phyloP scores from a whole-genome alignment of 1,140 invertebrate genomes.

The Babylonia areolata region DNA sequence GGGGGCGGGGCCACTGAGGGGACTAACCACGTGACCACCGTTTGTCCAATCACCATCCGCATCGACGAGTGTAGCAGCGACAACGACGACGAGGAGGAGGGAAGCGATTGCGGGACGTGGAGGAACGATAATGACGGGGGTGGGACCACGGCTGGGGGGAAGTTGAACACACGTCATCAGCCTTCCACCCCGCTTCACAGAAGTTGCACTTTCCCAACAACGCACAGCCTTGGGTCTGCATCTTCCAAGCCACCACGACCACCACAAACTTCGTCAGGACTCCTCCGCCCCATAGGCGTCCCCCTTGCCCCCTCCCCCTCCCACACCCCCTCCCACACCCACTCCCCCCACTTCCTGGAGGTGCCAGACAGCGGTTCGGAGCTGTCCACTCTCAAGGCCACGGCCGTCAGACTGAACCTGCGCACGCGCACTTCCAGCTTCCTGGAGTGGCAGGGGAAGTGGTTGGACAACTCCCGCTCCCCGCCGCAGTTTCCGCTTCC shows the following conservation, averaged over 20 bases:
- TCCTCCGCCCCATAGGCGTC: background rate
- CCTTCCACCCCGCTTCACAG: no score
- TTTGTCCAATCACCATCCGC: conserved; percentile 24
- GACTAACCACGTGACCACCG: background rate
- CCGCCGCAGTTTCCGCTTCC: conserved; percentile 8
- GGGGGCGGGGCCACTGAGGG: no score
- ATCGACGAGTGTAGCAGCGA: conserved; percentile 25
- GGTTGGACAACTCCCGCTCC: conserved; percentile 25
- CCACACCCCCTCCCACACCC: background rate
- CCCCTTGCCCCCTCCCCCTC: background rate
- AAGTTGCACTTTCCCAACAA: no score
- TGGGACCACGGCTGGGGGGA: background rate
- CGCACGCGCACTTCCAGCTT: conserved; percentile 48
- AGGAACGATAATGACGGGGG: no score
- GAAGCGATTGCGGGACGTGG: no score
- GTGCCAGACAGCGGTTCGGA: conserved; percentile 25
- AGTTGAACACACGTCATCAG: background rate
- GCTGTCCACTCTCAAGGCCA: conserved; percentile 40
- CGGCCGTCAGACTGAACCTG: conserved; percentile 46
- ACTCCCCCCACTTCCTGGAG: conserved; percentile 5
- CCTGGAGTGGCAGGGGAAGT: conserved; percentile 45
- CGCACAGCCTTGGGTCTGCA: no score
- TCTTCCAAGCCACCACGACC: no score
- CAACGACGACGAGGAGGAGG: background rate
- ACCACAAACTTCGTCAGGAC: background rate